Evolutionary conservation across 30 jellyfish, hydroid and myxozoan species (phyloP).

Genomic region (Aurelia sp.): DNA sequence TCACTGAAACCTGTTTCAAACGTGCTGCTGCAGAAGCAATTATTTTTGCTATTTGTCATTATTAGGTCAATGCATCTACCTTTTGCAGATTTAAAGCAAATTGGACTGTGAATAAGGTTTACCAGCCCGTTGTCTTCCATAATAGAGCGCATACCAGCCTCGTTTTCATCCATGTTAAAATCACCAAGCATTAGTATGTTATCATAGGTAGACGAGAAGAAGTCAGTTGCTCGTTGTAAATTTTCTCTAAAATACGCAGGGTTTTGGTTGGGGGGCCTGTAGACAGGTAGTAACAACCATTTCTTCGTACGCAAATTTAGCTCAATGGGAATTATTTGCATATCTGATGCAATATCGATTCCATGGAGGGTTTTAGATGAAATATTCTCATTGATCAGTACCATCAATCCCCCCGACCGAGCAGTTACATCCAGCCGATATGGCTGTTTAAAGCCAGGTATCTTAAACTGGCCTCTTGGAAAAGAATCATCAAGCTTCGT

Average conservation of each 20-base stretch:
- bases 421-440: no score
- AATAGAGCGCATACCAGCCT: no score
- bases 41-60: conserved; percentile 12
- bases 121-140: no score
- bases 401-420: neutral
- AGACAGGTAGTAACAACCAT: neutral
- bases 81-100: neutral
- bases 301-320: no score
- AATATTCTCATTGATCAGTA: no score
- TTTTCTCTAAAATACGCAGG: conserved; percentile 11
- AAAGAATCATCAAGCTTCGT: neutral
- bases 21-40: neutral
- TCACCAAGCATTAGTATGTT: no score
- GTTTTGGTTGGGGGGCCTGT: conserved; percentile 4
- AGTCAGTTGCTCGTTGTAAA: neutral
- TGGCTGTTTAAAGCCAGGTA: neutral
- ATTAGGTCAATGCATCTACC: conserved; percentile 21
- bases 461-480: neutral
- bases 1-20: conserved; percentile 36
- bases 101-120: neutral
- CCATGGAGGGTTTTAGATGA: neutral
- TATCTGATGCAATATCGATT: neutral
- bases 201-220: neutral
- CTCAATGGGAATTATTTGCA: neutral
- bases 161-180: no score